phyloP scores from a whole-genome alignment of 2,113 vertebrate species.

The Platycercus adscitus region DNA sequence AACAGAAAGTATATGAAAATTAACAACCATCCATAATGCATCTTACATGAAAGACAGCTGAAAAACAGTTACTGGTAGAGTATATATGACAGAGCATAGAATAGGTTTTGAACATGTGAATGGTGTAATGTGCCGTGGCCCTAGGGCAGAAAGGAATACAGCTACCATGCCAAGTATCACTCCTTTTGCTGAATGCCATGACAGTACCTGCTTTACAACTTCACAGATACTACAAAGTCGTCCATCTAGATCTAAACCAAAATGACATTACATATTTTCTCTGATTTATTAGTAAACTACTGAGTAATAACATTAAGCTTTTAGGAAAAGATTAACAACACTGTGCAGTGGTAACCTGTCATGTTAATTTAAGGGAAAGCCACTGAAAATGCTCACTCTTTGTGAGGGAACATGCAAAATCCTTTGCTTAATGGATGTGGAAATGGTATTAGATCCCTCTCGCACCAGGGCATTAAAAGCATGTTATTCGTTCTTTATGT shows the following conservation, averaged over 20 bases:
- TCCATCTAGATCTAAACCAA: constrained; percentile 68
- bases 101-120: neutral
- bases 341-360: constrained; percentile 66
- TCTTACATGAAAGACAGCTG: neutral
- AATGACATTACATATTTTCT: constrained; percentile 73
- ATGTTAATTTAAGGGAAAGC: constrained; percentile 77
- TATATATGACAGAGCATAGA: neutral
- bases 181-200: neutral
- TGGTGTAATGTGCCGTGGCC: neutral
- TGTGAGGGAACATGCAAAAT: constrained; percentile 57
- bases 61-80: neutral
- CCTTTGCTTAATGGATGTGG: constrained; percentile 69
- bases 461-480: neutral
- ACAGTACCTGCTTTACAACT: constrained; percentile 6
- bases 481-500: neutral
- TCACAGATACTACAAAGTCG: constrained; percentile 29
- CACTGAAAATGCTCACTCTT: constrained; percentile 73
- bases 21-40: neutral
- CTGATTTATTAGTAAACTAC: constrained; percentile 81
- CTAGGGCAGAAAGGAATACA: neutral
- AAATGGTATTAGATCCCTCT: constrained; percentile 22
- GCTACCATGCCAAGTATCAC: neutral
- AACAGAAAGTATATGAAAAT: neutral
- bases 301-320: constrained; percentile 80
- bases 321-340: constrained; percentile 80